Conservation (phyloP, 2,888 invertebrate genomes). For the Kryphioiulus occultus region DNA sequence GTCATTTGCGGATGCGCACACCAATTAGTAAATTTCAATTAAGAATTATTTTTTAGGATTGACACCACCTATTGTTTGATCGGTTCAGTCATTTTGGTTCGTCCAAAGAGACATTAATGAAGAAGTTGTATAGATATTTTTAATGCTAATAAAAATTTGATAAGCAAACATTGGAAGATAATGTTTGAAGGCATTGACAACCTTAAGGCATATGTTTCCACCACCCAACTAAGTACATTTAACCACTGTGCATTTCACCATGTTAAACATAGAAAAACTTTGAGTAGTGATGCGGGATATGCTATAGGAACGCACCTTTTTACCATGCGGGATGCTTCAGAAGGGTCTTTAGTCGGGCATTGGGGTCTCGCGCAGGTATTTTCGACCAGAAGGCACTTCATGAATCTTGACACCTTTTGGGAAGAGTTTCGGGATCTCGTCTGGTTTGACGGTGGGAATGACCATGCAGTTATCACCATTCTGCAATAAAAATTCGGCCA, state of each 20-base stretch:
- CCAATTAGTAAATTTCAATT: too few species aligned
- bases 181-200: background rate
- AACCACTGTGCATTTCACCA: background rate
- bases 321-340: background rate
- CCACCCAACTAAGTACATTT: background rate
- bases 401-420: constrained; percentile 74
- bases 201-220: background rate
- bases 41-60: too few species aligned
- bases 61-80: too few species aligned
- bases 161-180: background rate
- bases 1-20: too few species aligned
- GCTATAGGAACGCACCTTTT: background rate
- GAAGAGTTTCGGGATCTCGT: constrained; percentile 75
- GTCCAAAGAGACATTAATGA: too few species aligned
- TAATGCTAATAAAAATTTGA: background rate
- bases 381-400: constrained; percentile 83
- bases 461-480: constrained; percentile 89
- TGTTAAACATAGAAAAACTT: background rate
- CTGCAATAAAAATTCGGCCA: constrained; percentile 63
- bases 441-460: constrained; percentile 77
- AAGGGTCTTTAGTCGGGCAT: background rate
- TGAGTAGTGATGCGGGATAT: background rate
- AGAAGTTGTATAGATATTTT: too few species aligned
- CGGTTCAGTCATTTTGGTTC: too few species aligned
- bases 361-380: constrained; percentile 76